phyloP scores from a whole-genome alignment of 2,797 vertebrate genomes.

The Bucorvus abyssinicus region DNA sequence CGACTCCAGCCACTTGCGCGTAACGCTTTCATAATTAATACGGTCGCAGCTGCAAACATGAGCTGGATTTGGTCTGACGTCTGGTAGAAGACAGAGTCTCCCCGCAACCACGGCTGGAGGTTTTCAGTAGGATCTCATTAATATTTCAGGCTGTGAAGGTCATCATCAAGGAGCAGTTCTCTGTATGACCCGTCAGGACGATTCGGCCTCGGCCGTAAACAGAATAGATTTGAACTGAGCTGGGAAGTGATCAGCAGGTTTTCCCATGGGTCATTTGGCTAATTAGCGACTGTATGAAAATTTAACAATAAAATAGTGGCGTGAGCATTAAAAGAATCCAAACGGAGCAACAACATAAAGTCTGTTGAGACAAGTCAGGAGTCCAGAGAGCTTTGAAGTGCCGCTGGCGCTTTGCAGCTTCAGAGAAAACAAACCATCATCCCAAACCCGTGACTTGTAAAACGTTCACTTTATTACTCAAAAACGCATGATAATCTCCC shows the following conservation, averaged over 20 bases:
- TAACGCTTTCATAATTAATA: slow-evolving; percentile 42
- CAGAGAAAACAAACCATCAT: not conserved
- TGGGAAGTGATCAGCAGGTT: slow-evolving; percentile 12
- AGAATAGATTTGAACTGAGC: not conserved
- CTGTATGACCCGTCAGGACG: not conserved
- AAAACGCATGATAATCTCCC: fast-evolving
- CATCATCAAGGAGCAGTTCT: not conserved
- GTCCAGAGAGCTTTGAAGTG: not conserved
- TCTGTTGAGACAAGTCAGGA: not conserved
- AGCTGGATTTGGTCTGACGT: slow-evolving; percentile 12
- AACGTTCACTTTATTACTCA: not conserved
- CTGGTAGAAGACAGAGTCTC: not conserved
- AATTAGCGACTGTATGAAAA: slow-evolving; percentile 9
- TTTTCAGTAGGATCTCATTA: slow-evolving; percentile 14
- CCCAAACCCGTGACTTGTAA: not conserved
- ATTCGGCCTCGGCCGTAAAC: not conserved
- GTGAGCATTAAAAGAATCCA: not conserved
- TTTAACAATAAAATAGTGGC: not conserved
- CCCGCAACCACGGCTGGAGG: not conserved
- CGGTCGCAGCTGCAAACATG: slow-evolving; percentile 2
- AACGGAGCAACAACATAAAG: not conserved
- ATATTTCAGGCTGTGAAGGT: slow-evolving; percentile 33
- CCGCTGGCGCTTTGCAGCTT: not conserved
- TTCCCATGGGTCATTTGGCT: not conserved
- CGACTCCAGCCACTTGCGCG: not conserved